Conservation (phyloP, 2,797 vertebrate species). For the Enteromius argenteus region DNA sequence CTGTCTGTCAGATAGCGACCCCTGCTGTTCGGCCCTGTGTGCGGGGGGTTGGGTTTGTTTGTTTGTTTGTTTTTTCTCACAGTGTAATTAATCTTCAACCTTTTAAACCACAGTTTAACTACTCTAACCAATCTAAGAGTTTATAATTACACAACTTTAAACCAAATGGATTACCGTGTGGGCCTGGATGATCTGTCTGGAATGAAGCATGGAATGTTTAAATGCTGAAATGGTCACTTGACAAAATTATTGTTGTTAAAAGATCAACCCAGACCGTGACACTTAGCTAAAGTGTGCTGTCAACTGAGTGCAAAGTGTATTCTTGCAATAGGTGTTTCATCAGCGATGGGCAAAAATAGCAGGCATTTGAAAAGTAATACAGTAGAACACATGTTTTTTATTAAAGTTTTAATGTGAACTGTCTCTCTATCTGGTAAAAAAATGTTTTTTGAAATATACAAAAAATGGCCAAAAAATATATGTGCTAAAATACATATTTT, state of each 20-base stretch:
- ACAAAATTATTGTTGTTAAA: slow-evolving; percentile 8
- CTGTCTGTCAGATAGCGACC: slow-evolving; percentile 70
- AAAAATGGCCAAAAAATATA: too few relatives aligned
- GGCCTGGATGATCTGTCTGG: neutral
- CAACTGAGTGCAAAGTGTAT: neutral
- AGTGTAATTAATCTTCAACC: neutral
- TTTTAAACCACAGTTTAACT: slow-evolving; percentile 51
- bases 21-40: slow-evolving; percentile 69
- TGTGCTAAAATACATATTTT: too few relatives aligned
- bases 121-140: neutral
- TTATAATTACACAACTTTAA: slow-evolving; percentile 18
- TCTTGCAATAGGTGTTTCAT: neutral
- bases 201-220: neutral
- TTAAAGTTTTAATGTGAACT: too few relatives aligned
- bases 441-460: too few relatives aligned
- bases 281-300: neutral
- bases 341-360: neutral
- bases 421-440: too few relatives aligned
- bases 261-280: neutral
- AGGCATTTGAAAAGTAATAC: too few relatives aligned
- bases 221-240: neutral
- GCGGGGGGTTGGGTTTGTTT: too few relatives aligned
- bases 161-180: neutral
- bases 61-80: neutral
- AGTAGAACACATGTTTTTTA: too few relatives aligned